phyloP scores from a whole-genome alignment of 2,888 invertebrate species.

The Saturnia japonica region DNA sequence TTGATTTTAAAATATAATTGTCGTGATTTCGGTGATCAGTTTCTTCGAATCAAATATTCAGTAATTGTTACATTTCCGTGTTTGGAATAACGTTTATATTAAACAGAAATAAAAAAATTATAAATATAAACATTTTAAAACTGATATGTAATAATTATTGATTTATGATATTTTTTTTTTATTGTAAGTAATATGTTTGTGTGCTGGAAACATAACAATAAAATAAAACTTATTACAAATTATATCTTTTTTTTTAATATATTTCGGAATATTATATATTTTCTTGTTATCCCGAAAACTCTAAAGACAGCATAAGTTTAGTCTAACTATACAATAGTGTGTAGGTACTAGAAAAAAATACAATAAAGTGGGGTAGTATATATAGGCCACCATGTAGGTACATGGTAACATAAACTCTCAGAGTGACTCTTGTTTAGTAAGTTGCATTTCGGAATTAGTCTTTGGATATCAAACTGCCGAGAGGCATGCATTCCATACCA shows the following conservation, averaged over 20 bases:
- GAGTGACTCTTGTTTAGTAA: too few species aligned
- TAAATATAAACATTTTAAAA: neutral
- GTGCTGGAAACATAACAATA: constrained; percentile 46
- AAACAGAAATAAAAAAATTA: neutral
- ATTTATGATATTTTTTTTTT: constrained; percentile 61
- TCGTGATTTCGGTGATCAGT: neutral
- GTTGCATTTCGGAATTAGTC: too few species aligned
- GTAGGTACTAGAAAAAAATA: neutral
- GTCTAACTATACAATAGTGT: too few species aligned
- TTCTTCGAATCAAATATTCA: neutral
- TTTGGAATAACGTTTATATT: neutral
- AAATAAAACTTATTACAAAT: constrained; percentile 32
- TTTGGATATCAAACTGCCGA: too few species aligned
- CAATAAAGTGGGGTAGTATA: too few species aligned
- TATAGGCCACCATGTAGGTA: too few species aligned
- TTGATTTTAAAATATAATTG: neutral
- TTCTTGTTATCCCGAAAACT: neutral
- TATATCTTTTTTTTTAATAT: constrained; percentile 16
- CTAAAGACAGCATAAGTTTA: neutral
- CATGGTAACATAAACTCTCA: too few species aligned
- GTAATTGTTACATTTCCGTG: neutral
- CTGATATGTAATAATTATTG: constrained; percentile 30
- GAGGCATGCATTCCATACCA: too few species aligned
- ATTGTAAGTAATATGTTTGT: constrained; percentile 46
- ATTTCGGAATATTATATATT: neutral